Evolutionary conservation across 2,797 vertebrate genomes (phyloP).

Genomic region (Denticeps clupeoides): DNA sequence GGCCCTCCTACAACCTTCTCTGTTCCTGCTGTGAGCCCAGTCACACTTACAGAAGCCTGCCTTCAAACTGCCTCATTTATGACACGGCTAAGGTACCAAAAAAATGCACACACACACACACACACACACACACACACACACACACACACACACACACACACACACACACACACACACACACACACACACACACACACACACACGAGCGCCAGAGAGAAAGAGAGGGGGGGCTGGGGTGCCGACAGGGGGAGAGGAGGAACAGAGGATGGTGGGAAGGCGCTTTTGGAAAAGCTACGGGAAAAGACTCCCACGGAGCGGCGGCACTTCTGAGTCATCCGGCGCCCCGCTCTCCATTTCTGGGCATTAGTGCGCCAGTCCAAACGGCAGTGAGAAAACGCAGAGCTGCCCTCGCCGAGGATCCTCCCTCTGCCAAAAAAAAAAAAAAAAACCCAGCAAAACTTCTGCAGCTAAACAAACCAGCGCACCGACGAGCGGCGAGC

Average conservation of each 20-base stretch:
- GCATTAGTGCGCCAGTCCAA: neutral
- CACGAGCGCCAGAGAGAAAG: neutral
- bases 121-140: conserved; percentile 7
- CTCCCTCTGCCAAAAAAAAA: no score
- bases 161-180: neutral
- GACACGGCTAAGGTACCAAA: no score
- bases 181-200: neutral
- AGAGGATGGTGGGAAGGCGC: neutral
- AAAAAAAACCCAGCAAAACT: no score
- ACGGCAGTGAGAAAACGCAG: neutral
- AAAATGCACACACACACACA: no score
- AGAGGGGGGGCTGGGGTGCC: neutral
- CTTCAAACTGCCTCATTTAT: no score
- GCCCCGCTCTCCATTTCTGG: neutral
- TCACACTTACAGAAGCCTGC: no score
- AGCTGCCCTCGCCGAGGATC: no score
- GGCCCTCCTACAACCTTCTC: no score
- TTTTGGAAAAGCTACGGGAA: no score
- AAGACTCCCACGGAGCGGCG: neutral
- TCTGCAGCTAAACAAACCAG: no score
- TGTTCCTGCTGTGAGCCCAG: no score
- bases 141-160: conserved; percentile 11
- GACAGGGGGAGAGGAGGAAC: neutral
- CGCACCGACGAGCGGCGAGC: no score
- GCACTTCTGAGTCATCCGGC: neutral